Percentiles rank a stretch among this genome's conserved stretches.
These are phyloP conservation scores for Nebria brevicollis DNA, from an alignment of 2,888 invertebrate genomes.

Conservation along the genomic window DNA sequence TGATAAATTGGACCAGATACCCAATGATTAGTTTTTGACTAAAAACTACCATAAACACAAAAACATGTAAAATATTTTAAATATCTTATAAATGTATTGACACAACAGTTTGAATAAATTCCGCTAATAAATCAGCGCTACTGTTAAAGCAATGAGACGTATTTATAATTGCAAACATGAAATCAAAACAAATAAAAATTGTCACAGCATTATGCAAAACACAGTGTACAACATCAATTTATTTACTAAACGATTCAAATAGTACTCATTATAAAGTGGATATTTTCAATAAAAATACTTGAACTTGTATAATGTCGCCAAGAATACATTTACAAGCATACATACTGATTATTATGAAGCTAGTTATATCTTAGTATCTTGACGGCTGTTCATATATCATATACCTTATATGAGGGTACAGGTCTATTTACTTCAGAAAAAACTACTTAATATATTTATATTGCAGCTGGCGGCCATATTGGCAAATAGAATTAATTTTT, in stretches of 20 bases:
- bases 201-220: not conserved
- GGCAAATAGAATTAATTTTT: conserved; percentile 14
- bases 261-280: not conserved
- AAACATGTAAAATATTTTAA: no score
- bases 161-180: conserved; percentile 12
- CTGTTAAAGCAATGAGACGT: not conserved
- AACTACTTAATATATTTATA: conserved; percentile 11
- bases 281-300: not conserved
- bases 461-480: conserved; percentile 14
- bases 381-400: conserved; percentile 13
- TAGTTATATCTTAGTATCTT: conserved; percentile 5
- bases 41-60: no score
- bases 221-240: not conserved
- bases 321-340: conserved; percentile 1
- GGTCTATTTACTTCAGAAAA: conserved; percentile 7
- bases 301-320: conserved; percentile 1
- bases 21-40: no score
- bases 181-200: conserved; percentile 5
- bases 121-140: no score
- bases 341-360: conserved; percentile 15
- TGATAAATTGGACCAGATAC: not conserved
- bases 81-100: no score
- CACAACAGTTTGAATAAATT: no score
- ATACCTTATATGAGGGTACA: conserved; percentile 21
- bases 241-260: not conserved